Evolutionary conservation across 2,797 vertebrate species (phyloP), one percentile per base, ranked within the genome.

Genomic region (Pangasius macronema): DNA sequence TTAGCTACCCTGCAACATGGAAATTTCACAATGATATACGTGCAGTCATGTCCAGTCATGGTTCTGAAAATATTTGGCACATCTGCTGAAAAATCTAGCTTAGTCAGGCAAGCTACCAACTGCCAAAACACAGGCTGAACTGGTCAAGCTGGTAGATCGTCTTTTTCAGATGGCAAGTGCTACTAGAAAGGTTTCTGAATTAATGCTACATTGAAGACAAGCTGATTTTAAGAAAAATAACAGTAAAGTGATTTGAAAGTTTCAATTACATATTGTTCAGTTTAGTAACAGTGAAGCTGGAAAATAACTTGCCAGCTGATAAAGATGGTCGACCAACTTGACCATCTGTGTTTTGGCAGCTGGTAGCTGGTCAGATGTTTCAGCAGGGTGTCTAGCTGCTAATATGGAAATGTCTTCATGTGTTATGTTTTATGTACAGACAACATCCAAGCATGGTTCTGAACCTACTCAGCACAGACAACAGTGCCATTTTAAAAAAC

Each of bases 81-180:
- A 65, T 51, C 14, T 30, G 8, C 5, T 68, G 27, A 63, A 63
- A 63, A 82, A 82, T 57, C 51, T 36, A 20, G 33, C 77, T 14
- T 80, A 39, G 77, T 80, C 75, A 77, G 49, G 49, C 49, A 76
- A 76, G 14, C 14, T 27, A 67, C 24, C 42, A 83, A 68, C 46
- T 83, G 42, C 10, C 63, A 36, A 68, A 83, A 68, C 63, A 83
- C 82, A 33, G 46, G 42, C 82, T 14, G 46, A 53, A n/a, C 63
- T 68, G 46, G 82, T 55, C 30, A 24, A 36, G 63, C 82, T 83
- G 46, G 82, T 55, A 83, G 61, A 67, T 82, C 42, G 2, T 65
- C 42, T 83, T 53, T 83, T 30, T 68, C 20, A 24, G 20, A 68
- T 33, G n/a, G 27, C 42, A 83, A 83, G 46, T 24, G 18, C 61